phyloP scores from a whole-genome alignment of 2,888 invertebrate species.

The Aelia acuminata region DNA sequence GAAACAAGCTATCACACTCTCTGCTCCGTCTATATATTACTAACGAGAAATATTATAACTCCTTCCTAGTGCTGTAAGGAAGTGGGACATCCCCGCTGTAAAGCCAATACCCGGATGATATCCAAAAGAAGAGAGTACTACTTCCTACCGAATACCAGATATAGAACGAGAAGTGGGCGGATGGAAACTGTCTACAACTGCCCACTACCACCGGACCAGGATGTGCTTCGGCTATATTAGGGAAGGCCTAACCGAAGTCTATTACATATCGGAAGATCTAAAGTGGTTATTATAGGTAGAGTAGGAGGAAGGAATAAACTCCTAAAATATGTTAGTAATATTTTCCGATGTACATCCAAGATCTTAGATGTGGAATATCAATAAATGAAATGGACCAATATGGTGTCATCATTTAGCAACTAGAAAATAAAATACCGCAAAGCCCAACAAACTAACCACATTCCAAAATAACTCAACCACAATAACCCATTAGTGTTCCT shows the following conservation, averaged over 20 bases:
- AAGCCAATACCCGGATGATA: neutral
- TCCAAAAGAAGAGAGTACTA: neutral
- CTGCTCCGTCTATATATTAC: too few species aligned
- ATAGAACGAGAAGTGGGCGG: neutral
- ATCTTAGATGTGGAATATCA: too few species aligned
- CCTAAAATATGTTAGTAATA: neutral
- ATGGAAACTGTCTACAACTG: neutral
- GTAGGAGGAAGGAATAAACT: neutral
- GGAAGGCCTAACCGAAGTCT: neutral
- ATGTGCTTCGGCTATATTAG: neutral
- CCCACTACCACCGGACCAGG: slow-evolving; percentile 30
- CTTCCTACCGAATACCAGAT: neutral
- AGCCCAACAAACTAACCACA: neutral
- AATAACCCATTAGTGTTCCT: neutral
- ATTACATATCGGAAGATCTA: neutral
- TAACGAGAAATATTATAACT: neutral
- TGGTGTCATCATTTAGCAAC: too few species aligned
- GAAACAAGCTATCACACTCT: neutral
- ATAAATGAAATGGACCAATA: neutral
- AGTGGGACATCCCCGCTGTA: neutral
- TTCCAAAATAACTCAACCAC: neutral
- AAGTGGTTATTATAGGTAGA: too few species aligned
- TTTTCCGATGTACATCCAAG: neutral
- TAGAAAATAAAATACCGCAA: too few species aligned
- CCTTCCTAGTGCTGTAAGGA: neutral